Evolutionary conservation across 2,797 vertebrate species (phyloP), one percentile per base, ranked within the genome.

Genomic region (Catharus ustulatus): DNA sequence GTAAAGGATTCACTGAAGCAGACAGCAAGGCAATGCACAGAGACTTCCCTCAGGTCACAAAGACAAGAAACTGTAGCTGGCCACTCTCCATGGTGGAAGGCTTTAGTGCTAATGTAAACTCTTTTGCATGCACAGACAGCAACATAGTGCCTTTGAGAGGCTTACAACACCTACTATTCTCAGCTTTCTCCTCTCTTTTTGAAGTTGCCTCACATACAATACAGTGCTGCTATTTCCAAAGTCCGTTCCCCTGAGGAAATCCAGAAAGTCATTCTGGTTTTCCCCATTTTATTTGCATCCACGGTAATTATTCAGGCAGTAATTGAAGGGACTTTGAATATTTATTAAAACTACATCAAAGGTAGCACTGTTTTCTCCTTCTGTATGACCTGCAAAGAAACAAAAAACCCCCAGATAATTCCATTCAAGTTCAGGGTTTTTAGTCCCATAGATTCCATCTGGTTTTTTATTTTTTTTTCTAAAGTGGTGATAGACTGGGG

Each of bases 281-380:
- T 92, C 52, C 22, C 55, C 40, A 29, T 89, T 95, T 95, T 76
- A 79, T 92, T 86, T 95, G 64, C 69, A 86, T 86, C 43, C 71
- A 66, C 32, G 48, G 23, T 92, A 92, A 94, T 96, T 96, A 95
- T 46, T 92, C 48, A 95, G 68, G 34, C 55, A 81, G 62, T 94
- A 94, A 93, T 87, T 94, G 76, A 94, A 95, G 49, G 26, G 45
- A 76, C 49, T 90, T 77, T 49, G 89, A 94, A 66, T 94, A 95
- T 93, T 96, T 96, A 93, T 95, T 90, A 88, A 94, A 96, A 84
- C 76, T 83, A 91, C 85, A 93, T 95, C 83, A 96, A 93, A 94
- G 81, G 58, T 36, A 89, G 59, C 1, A 3, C 23, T 74, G 21
- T 52, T 87, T 94, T 93, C 81, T 77, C 54, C n/a, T 89, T 90